A percentile compares a stretch with the other conserved stretches of the same genome.
These are phyloP conservation scores for Elysia crispata DNA, from an alignment of 2,888 invertebrate genomes.

Conservation along the genomic window DNA sequence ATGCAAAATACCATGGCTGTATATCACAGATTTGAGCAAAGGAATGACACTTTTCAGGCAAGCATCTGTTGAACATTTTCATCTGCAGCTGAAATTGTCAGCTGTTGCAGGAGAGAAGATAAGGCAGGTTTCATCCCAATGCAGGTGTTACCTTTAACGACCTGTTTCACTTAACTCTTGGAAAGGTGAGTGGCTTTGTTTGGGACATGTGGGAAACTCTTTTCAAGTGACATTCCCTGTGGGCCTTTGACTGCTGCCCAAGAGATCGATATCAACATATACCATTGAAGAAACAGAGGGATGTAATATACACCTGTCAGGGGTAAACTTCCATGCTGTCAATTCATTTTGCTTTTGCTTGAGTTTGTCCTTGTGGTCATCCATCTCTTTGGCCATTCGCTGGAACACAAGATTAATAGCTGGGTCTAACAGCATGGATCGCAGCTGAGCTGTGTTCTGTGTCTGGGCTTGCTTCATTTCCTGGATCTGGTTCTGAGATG, in stretches of 20 bases:
- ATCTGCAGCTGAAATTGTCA: background rate
- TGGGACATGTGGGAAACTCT: background rate
- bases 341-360: slow-evolving; percentile 98
- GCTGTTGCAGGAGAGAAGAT: background rate
- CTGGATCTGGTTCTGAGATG: slow-evolving; percentile 89
- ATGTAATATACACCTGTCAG: slow-evolving; percentile 85
- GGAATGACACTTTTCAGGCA: no score
- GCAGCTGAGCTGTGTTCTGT: slow-evolving; percentile 85
- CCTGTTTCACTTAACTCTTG: no score
- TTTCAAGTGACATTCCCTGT: slow-evolving; percentile 36
- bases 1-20: no score
- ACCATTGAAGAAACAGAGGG: slow-evolving; percentile 36
- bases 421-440: slow-evolving; percentile 93
- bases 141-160: no score
- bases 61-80: no score
- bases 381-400: slow-evolving; percentile 92
- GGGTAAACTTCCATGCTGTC: slow-evolving; percentile 99
- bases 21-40: no score
- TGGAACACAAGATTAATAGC: slow-evolving; percentile 96
- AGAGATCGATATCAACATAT: slow-evolving; percentile 41
- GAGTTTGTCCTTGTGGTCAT: slow-evolving; percentile 90
- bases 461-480: slow-evolving; percentile 94
- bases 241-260: slow-evolving; percentile 21
- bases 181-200: no score
- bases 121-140: background rate